Evolutionary conservation across 2,888 invertebrate genomes (phyloP).

Genomic region (Andrena fulva): DNA sequence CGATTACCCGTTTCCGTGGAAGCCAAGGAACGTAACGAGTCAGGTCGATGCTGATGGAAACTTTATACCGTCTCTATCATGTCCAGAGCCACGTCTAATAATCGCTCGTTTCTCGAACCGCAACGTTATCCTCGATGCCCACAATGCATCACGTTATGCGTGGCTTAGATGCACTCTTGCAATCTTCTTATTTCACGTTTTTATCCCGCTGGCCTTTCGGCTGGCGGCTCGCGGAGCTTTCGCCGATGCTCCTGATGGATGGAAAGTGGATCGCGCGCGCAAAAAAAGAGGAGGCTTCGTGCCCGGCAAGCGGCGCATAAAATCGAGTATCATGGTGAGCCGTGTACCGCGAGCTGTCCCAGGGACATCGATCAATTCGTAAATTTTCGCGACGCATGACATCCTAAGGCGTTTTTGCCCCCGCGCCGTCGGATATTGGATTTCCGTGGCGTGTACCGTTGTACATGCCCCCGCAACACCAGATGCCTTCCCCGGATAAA

Average conservation of each 20-base stretch:
- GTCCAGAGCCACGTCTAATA: neutral
- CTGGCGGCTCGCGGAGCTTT: neutral
- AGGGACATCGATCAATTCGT: conserved; percentile 62
- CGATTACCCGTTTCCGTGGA: neutral
- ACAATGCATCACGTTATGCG: conserved; percentile 13
- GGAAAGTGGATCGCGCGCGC: conserved; percentile 24
- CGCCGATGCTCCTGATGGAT: conserved; percentile 40
- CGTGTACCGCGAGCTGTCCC: conserved; percentile 30
- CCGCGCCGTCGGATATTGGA: conserved; percentile 66
- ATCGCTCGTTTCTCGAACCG: conserved; percentile 7
- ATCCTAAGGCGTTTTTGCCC: conserved; percentile 65
- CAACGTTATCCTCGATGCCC: conserved; percentile 13
- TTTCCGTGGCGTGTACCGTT: conserved; percentile 63
- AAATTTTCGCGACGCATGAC: conserved; percentile 61
- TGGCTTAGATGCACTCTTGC: neutral
- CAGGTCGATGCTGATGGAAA: conserved; percentile 3
- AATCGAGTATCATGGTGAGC: conserved; percentile 62
- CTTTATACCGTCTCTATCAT: conserved; percentile 2
- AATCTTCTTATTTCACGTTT: neutral
- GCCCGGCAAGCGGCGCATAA: conserved; percentile 55
- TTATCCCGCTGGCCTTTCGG: neutral
- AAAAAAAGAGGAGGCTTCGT: conserved; percentile 42
- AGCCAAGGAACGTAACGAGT: conserved; percentile 31
- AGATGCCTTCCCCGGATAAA: conserved; percentile 54
- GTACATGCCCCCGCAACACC: conserved; percentile 53